Base-by-base conservation (phyloP, 2,113 vertebrate genomes). In the Toxotes chatareus region DNA sequence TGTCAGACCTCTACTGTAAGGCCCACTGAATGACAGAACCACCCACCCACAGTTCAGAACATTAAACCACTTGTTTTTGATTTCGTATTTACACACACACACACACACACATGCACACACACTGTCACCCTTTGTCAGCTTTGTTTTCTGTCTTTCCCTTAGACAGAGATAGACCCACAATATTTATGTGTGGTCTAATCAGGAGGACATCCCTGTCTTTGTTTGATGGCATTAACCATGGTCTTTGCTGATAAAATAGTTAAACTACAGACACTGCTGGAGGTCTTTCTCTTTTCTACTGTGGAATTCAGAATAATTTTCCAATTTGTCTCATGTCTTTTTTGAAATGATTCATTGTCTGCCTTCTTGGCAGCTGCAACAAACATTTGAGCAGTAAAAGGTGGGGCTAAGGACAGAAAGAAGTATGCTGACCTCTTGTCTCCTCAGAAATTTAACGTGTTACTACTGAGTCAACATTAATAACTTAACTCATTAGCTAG, bases 221-320 rank as follows among this genome's bases (percentile, higher is more conserved):
- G 19, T 86, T 40, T 69, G 42, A 42, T 27, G 34, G 23, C 51
- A 12, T 84, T 83, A n/a, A 57, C 55, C 51, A 23, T 47, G 13
- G 4, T 72, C 27, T 38, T 62, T 21, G 49, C 32, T 68, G 72
- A 87, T 79, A 21, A 62, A 66, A 75, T 53, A 76, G 10, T 51
- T 72, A 4, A 34, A 55, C 7, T 66, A 16, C 73, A 0, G 21
- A 85, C 34, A 1, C 17, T 12, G 5, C 59, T n/a, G 21, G 55
- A 65, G 61, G 47, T 38, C 14, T 51, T 31, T 56, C 27, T 55
- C 2, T 59, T 79, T 47, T 53, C 17, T 5, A 32, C 7, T 60
- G 56, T 62, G 73, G 65, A 84, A 71, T 74, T 51, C 68, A 81
- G 60, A 64, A 70, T 79, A 12, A 65, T 83, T 85, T 72, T 78